Evolutionary conservation across 2,888 invertebrate species (phyloP), one percentile per base, ranked within the genome.

Genomic region (Apamea monoglypha): DNA sequence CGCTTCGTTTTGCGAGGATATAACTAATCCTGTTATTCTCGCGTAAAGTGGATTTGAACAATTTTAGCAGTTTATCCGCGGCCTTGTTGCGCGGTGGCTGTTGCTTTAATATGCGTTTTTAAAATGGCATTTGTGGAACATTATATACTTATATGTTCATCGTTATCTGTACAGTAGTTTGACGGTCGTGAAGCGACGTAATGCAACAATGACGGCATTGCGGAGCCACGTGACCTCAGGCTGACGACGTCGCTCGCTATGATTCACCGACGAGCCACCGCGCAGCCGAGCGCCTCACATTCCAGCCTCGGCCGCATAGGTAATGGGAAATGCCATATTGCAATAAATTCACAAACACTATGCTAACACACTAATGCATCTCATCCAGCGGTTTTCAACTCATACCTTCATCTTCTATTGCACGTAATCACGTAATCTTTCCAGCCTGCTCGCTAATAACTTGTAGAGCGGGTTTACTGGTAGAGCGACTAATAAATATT

Each of bases 301-400:
- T 95, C 96, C 95, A 89, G 84, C 90, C 91, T 84, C 91, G 87
- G 91, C 92, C 93, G 94, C 94, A 94, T 94, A 95, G 95, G 91
- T 94, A 96, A 96, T 96, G 94, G 94, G 93, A 95, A 96, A 96
- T 95, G 92, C 95, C 95, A 93, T 92, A 92, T 92, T 91, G 91
- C 92, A 92, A 94, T 94, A 94, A 94, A 94, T 95, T 93, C 89
- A 90, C 91, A 87, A 93, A 92, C 89, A 89, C 91, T 92, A 92
- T 92, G 91, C 91, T 90, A 91, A 92, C 91, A 91, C 91, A 72
- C 32, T 90, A 88, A 89, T 90, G 89, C 91, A 91, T 89, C 89
- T 89, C 82, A 76, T 61, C 73, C 81, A 85, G 80, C 86, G 88
- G 90, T 90, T 87, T 90, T 88, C 85, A 90, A 85, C 89, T 91